These are phyloP conservation scores for Pogonocichla stellata DNA, from an alignment of 2,113 vertebrate species.

Conservation along the genomic window DNA sequence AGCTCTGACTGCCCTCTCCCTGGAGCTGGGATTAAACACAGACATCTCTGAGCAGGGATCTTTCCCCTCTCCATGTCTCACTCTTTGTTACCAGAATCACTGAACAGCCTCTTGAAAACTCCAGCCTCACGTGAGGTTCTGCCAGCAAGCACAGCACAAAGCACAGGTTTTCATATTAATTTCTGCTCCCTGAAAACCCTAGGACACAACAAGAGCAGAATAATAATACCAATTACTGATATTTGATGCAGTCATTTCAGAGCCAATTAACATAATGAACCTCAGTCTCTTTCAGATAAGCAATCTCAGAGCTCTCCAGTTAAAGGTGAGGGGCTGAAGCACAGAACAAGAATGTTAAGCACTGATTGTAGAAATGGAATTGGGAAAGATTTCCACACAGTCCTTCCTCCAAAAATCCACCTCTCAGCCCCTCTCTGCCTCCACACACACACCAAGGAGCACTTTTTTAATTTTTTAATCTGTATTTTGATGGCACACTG, in stretches of 20 bases:
- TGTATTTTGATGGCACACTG: not conserved
- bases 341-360: not conserved
- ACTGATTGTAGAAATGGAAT: not conserved
- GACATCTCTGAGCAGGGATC: not conserved
- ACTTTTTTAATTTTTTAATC: not conserved
- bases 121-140: not conserved
- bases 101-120: not conserved
- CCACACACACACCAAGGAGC: not conserved
- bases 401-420: not conserved
- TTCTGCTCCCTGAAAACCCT: not conserved
- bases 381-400: not conserved
- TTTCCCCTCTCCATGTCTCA: not conserved
- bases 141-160: not conserved
- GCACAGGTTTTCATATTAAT: not conserved
- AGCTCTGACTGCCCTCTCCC: not conserved
- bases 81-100: not conserved
- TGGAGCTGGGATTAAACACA: not conserved
- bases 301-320: not conserved
- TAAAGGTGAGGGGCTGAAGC: not conserved
- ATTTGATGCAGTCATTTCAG: conserved; percentile 35
- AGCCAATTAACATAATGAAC: conserved; percentile 45
- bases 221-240: conserved; percentile 14
- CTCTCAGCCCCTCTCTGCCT: rapidly evolving
- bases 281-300: not conserved
- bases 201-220: not conserved